Evolutionary conservation across 1,140 invertebrate genomes (phyloP).

Genomic region (Euura lappo): DNA sequence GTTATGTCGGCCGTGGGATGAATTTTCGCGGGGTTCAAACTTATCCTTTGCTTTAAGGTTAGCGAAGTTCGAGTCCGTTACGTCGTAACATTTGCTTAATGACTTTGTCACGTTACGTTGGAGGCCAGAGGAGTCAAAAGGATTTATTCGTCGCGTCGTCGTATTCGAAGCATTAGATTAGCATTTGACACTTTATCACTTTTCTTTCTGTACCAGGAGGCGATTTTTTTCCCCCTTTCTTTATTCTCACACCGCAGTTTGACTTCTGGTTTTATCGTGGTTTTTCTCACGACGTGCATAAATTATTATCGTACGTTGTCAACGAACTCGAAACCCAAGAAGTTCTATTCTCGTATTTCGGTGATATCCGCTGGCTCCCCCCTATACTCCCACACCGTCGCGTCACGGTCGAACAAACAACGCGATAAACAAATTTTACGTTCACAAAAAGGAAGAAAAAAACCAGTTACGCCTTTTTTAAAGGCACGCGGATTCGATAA

Average conservation of each 20-base stretch:
- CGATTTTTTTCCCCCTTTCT: background rate
- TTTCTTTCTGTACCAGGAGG: background rate
- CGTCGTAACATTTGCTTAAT: background rate
- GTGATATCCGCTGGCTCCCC: no score
- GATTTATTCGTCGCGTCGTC: background rate
- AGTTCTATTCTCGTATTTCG: background rate
- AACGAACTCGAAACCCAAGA: background rate
- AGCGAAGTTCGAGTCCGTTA: no score
- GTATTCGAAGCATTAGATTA: conserved; percentile 4
- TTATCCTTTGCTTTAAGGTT: background rate
- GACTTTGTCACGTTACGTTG: background rate
- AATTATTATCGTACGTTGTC: background rate
- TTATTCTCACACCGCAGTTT: background rate
- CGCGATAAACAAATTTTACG: conserved; percentile 2
- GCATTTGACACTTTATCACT: conserved; percentile 7
- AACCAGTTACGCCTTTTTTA: no score
- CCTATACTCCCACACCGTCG: background rate
- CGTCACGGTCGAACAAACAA: conserved; percentile 2
- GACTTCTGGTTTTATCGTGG: background rate
- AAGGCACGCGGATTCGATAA: no score
- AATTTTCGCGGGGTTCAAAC: background rate
- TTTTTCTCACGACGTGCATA: background rate
- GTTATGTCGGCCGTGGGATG: no score
- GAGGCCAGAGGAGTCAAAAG: background rate
- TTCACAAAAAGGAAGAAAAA: no score